Conservation (phyloP, 2,113 vertebrate genomes). For the Phalacrocorax brasilianus region DNA sequence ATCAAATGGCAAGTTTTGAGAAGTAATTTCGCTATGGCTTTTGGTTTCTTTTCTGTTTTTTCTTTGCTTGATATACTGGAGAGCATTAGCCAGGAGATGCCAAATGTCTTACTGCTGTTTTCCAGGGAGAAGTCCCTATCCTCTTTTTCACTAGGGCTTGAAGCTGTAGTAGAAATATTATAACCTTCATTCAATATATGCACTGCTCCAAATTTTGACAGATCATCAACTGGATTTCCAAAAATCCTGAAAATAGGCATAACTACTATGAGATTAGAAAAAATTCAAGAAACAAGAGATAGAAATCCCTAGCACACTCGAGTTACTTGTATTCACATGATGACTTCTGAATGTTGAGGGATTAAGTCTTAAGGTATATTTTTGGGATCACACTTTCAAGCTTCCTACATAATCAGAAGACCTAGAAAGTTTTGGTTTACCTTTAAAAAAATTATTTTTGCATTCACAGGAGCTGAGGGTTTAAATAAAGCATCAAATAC, state of each 20-base stretch:
- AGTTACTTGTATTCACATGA: neutral
- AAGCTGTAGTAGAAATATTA: neutral
- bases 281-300: neutral
- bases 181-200: neutral
- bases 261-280: neutral
- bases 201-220: neutral
- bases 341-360: neutral
- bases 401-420: conserved; percentile 19
- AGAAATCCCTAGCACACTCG: neutral
- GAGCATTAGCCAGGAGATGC: neutral
- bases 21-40: neutral
- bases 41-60: neutral
- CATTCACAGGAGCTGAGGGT: neutral
- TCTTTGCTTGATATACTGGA: neutral
- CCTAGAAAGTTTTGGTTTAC: conserved; percentile 1
- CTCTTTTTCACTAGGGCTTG: neutral
- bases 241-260: neutral
- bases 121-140: neutral
- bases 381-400: neutral
- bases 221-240: neutral
- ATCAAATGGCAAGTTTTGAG: neutral
- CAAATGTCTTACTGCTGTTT: neutral
- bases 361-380: neutral
- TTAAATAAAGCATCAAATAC: conserved; percentile 56
- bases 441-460: neutral